Evolutionary conservation across 2,888 invertebrate genomes (phyloP), one percentile per base, ranked within the genome.

Genomic region (Antheraea assamensis): DNA sequence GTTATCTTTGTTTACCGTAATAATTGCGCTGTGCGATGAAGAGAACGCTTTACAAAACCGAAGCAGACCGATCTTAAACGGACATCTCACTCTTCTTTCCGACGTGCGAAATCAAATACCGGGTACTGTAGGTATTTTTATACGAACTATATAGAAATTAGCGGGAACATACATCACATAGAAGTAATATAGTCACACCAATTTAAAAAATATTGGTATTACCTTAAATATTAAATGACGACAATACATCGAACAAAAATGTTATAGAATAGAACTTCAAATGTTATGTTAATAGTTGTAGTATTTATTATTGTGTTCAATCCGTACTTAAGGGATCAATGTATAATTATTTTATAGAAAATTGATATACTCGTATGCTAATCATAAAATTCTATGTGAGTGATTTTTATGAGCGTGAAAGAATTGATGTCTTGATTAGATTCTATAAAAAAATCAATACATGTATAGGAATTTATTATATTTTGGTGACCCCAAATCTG

Each of bases 241-340:
- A 61, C 1, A 27, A 61, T 1, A 21, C 68, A 68, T 35, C 35
- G 35, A 68, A 35, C 21, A 68, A 68, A 68, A 31, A 24, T 8
- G 8, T 24, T 24, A 21, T 24, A 24, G n/a, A 58, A 7, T 58
- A 58, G 24, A n/a, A 24, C 10, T 58, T 58, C 5, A 10, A 24
- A 58, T 24, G 58, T 49, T 47, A 35, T 21, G 24, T 42, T 49
- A 8, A 21, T 77, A 79, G 76, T 74, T 76, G 72, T 76, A 79
- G 70, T 76, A 77, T 66, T 17, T 21, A 52, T 27, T 77, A 80
- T 68, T 66, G 85, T 85, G 84, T 85, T 85, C 86, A 83, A 78
- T 80, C 75, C 76, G 85, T 85, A 86, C 86, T 85, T 85, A 85
- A 82, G 81, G 78, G 78, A 82, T 73, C 77, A 82, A 81, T 58